Evolutionary conservation across 2,888 invertebrate species (phyloP), one percentile per base, ranked within the genome.

Genomic region (Drosophila hawaiiensis): DNA sequence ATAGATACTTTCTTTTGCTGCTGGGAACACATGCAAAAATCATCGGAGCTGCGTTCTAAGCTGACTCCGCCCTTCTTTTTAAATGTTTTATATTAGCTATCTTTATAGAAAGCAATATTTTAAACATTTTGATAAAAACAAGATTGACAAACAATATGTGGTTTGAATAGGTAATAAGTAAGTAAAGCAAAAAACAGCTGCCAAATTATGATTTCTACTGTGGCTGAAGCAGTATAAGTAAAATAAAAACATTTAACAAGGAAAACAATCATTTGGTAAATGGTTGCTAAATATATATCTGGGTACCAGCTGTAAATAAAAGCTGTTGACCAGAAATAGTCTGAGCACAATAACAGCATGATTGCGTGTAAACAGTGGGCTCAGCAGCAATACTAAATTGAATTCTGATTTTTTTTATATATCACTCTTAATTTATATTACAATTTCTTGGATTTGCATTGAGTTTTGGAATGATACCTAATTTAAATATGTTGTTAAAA

Each of bases 171-270:
- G 65, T 78, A 78, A 78, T 55, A 54, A 59, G 61, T 55, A 78
- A 75, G 69, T 73, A 70, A 71, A 49, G 62, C 53, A 10, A 50
- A 74, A 73, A 71, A 76, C 79, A 79, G 64, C 68, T 79, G 80
- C 56, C 60, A 54, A 68, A 60, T 66, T 65, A 61, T 56, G 68
- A 69, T 54, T 22, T 43, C 6, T 12, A 22, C 12, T 10, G 41
- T n/a, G n/a, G n/a, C 41, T 43, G 12, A 43, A 6, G 5, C 5
- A 43, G 43, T 12, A 22, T 12, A 22, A 22, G 43, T 43, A 43
- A 43, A 43, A 43, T 43, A 43, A 22, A 43, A 43, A 43, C 43
- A 22, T 22, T 43, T 22, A 12, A 22, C 12, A 43, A 22, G 43
- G 43, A 53, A 33, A 33, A 22, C 16, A 49, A 25, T 25, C 43